Evolutionary conservation across 2,797 vertebrate genomes (phyloP), one percentile per base, ranked within the genome.

Genomic region (Diplodus sargus): DNA sequence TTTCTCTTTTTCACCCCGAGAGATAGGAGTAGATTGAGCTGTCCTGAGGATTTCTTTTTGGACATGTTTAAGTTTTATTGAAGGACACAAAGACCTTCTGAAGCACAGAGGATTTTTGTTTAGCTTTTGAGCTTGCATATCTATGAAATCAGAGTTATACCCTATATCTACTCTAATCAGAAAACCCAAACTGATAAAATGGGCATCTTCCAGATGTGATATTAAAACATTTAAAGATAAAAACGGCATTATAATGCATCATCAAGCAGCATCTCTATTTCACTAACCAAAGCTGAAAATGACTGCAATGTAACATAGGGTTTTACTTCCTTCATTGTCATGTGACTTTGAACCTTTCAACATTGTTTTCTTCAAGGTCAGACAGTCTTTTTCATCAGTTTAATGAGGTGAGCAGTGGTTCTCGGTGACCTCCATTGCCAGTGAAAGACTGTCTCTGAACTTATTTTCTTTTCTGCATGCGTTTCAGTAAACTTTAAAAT

Each of bases 331-430:
- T 90, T 92, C 82, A 89, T 90, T 95, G 94, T 95, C 94, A 95
- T 95, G 94, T 95, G 93, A 95, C 94, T 90, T 93, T 91, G 87
- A 92, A 84, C 81, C 73, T 77, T 57, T 74, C 63, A 82, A 78
- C 80, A 81, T 89, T 87, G 68, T 90, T 93, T 92, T 91, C 79
- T 90, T 88, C 76, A 75, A 88, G 67, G 58, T 14, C 79, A 76
- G 93, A 87, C 91, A 87, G 92, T 87, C 88, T 91, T 91, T 73
- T 93, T 89, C 85, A 90, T 82, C 88, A 90, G 84, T 96, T 99
- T 97, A 95, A 99, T 99, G 98, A 99, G 98, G 96, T 98, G 97
- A 99, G 96, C 92, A 63, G 91, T 94, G 93, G 95, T 85, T 90
- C 81, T 90, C 86, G 94, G 91, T 90, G 79, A 95, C 89, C 90